Conservation (phyloP, 1,140 invertebrate genomes). For the Oncopeltus fasciatus region DNA sequence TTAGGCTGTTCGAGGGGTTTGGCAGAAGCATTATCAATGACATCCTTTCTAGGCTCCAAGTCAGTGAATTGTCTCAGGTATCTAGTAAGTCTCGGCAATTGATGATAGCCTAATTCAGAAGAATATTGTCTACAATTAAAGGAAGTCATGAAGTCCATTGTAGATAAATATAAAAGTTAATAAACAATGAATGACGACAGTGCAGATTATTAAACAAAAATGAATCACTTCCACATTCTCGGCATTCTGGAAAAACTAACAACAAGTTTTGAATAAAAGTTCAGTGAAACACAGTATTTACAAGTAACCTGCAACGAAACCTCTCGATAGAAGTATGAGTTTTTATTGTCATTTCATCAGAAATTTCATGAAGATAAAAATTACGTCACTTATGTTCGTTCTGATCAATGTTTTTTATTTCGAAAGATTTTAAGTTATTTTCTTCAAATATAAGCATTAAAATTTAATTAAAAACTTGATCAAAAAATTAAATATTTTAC, state of each 20-base stretch:
- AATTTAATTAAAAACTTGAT: no score
- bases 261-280: neutral
- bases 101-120: neutral
- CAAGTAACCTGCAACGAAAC: neutral
- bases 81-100: conserved; percentile 25
- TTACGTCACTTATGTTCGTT: no score
- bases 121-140: neutral
- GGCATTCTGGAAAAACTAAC: neutral
- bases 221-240: no score
- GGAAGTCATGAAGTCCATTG: neutral
- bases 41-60: conserved; percentile 21
- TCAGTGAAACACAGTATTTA: neutral
- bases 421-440: no score
- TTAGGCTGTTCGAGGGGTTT: neutral
- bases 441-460: no score
- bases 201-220: neutral
- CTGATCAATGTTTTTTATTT: no score
- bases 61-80: conserved; percentile 23
- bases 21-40: conserved; percentile 10
- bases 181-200: neutral
- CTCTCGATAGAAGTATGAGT: neutral
- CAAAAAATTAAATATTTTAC: no score
- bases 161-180: neutral
- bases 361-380: neutral
- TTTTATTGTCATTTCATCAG: neutral